Evolutionary conservation across 2,113 vertebrate species (phyloP).

Genomic region (Eubucco bourcierii): DNA sequence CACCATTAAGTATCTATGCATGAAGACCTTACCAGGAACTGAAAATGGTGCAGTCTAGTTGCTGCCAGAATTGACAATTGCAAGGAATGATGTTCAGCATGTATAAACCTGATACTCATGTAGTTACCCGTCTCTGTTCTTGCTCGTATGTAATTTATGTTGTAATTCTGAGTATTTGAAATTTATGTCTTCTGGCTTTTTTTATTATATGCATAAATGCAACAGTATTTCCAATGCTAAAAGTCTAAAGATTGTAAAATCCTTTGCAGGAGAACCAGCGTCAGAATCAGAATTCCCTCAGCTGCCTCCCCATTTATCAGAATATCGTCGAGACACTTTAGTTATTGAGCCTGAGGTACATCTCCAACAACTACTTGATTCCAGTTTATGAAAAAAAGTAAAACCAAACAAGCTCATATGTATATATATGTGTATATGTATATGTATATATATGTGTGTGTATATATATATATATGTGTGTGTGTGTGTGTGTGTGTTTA

Average conservation of each 20-base stretch:
- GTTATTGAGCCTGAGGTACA: constrained; percentile 82
- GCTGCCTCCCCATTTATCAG: constrained; percentile 75
- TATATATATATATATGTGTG: too few species aligned
- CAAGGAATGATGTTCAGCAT: neutral
- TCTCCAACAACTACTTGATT: neutral
- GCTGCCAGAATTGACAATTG: neutral
- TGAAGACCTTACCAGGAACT: neutral
- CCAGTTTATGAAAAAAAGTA: neutral
- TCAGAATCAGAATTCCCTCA: constrained; percentile 50
- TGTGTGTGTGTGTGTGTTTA: too few species aligned
- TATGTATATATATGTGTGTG: too few species aligned
- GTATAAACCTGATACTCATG: neutral
- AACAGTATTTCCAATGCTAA: neutral
- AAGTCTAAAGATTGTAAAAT: neutral
- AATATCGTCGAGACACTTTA: constrained; percentile 71
- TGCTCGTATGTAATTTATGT: neutral
- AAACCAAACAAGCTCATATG: neutral
- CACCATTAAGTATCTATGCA: neutral
- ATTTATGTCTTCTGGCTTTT: neutral
- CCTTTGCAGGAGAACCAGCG: constrained; percentile 67
- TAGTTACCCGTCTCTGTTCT: neutral
- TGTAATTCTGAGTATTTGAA: neutral
- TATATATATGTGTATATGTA: neutral
- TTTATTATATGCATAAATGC: neutral
- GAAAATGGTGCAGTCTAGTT: neutral